phyloP scores from a whole-genome alignment of 2,113 vertebrate genomes.

The Illadopsis cleaveri region DNA sequence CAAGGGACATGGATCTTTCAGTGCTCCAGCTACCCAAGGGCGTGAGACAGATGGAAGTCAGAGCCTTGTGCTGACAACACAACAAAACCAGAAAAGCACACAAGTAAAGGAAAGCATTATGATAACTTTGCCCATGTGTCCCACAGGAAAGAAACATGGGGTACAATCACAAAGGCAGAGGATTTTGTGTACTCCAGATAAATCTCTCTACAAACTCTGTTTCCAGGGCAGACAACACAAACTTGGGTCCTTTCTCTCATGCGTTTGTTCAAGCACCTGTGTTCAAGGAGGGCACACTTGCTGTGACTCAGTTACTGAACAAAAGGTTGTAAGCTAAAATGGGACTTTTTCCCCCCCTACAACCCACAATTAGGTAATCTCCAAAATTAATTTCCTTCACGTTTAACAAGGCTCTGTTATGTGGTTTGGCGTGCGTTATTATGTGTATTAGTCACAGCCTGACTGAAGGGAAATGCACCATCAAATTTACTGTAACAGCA shows the following conservation, averaged over 20 bases:
- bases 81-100: neutral
- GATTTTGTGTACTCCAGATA: neutral
- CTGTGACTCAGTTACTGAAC: neutral
- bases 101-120: neutral
- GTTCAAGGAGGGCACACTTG: neutral
- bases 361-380: neutral
- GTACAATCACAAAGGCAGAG: neutral
- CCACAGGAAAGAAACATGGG: neutral
- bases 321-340: neutral
- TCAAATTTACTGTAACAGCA: conserved; percentile 56
- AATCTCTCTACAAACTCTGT: neutral
- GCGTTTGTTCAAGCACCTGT: neutral
- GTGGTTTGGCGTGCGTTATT: conserved; percentile 12
- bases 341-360: neutral
- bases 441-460: conserved; percentile 57
- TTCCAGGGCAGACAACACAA: neutral
- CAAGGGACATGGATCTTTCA: neutral
- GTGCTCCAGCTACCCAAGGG: neutral
- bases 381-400: conserved; percentile 57
- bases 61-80: neutral
- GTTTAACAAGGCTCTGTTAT: conserved; percentile 26
- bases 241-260: neutral
- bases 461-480: conserved; percentile 37
- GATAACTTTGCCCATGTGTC: neutral
- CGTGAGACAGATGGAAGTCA: neutral